Percentiles rank a stretch among this genome's conserved stretches.
These are phyloP conservation scores for Dyspetes luteomarginatus DNA, from an alignment of 2,888 invertebrate species.

Conservation along the genomic window DNA sequence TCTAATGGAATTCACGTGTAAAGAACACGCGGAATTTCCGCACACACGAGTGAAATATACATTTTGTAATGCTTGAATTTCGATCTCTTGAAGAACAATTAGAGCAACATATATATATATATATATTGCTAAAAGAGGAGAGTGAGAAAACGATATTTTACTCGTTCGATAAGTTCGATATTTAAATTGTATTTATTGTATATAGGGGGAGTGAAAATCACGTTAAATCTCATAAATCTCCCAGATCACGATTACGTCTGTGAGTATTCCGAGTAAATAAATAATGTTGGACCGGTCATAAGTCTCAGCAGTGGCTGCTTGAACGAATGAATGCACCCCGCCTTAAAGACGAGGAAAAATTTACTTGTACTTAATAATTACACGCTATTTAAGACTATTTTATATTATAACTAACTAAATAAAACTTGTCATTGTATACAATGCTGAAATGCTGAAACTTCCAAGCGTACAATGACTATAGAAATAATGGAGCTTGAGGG, in stretches of 20 bases:
- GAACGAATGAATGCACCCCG: slow-evolving; percentile 44
- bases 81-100: slow-evolving; percentile 23
- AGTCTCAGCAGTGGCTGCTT: slow-evolving; percentile 56
- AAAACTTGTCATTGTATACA: slow-evolving; percentile 42
- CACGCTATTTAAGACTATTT: neutral
- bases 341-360: slow-evolving; percentile 38
- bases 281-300: slow-evolving; percentile 58
- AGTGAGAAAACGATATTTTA: neutral
- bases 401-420: slow-evolving; percentile 18
- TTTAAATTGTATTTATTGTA: slow-evolving; percentile 7
- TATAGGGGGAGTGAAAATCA: slow-evolving; percentile 8
- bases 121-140: slow-evolving; percentile 6
- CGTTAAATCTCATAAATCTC: slow-evolving; percentile 58
- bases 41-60: neutral
- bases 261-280: slow-evolving; percentile 55
- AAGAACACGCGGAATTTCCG: slow-evolving; percentile 27
- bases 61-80: slow-evolving; percentile 1
- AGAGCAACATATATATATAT: neutral
- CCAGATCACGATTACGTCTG: slow-evolving; percentile 51
- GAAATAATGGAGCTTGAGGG: neutral
- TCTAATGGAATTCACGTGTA: slow-evolving; percentile 34
- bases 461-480: neutral
- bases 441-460: slow-evolving; percentile 13
- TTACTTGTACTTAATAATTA: slow-evolving; percentile 20
- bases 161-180: slow-evolving; percentile 7